Evolutionary conservation across 1,140 invertebrate genomes (phyloP), one percentile per base, ranked within the genome.

Genomic region (Oryctes rhinoceros): DNA sequence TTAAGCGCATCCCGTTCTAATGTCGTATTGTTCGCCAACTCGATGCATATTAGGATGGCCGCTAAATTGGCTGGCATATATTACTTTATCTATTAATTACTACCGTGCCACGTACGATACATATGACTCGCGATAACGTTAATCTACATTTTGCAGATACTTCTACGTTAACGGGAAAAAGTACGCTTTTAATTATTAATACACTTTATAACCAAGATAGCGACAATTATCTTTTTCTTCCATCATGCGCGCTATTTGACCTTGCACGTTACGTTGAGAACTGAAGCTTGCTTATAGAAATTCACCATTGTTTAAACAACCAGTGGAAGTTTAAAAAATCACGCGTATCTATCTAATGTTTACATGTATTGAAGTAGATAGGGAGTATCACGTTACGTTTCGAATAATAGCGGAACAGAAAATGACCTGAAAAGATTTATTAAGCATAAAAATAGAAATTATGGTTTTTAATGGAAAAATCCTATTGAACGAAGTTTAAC

Each of bases 61-160:
- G 15, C n/a, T 18, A 59, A 59, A 59, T 59, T 59, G 53, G 53
- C 53, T n/a, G n/a, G 53, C 53, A 18, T 59, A 18, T 59, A 18
- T 15, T 18, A 59, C 6, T 59, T 59, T 59, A 59, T 59, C 53
- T 59, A 59, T 30, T 30, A 30, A 30, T 30, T 30, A 59, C 15
- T 59, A 59, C 53, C 1, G 53, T n/a, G n/a, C n/a, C 18, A 59
- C 18, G 15, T 30, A 30, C 53, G n/a, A 59, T 59, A 30, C n/a
- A 59, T 59, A n/a, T 59, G 53, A 44, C 39, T n/a, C 1, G 15
- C 7, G 53, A 59, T 59, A 59, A 59, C 53, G 18, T 7, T 59
- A 59, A 59, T 59, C 53, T 59, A 59, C 53, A 59, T 59, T 59
- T 59, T 18, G 53, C 53, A 59, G 53, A 59, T 18, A 59, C 53